These are phyloP conservation scores for Threskiornis aethiopicus DNA, from an alignment of 2,797 vertebrate species.

Conservation along the genomic window DNA sequence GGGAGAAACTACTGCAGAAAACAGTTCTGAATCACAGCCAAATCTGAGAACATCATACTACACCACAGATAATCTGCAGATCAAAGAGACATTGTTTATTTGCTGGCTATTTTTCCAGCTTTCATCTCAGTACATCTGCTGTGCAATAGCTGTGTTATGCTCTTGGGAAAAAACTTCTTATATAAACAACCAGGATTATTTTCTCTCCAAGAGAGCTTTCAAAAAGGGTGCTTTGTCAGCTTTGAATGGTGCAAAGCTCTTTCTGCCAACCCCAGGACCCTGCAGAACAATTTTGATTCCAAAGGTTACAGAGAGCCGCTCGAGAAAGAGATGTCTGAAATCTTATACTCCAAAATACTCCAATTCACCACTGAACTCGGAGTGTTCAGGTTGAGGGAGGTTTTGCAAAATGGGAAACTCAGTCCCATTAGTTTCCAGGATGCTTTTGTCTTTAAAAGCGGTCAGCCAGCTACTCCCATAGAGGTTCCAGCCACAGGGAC, in stretches of 20 bases:
- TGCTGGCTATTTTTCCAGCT: slow-evolving; percentile 59
- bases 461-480: background rate
- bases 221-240: slow-evolving; percentile 52
- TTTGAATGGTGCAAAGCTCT: background rate
- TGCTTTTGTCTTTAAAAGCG: background rate
- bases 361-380: background rate
- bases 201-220: slow-evolving; percentile 42
- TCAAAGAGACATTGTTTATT: slow-evolving; percentile 66
- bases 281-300: background rate
- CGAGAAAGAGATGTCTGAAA: slow-evolving; percentile 18
- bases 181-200: slow-evolving; percentile 60
- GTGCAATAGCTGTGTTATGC: slow-evolving; percentile 44
- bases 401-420: background rate
- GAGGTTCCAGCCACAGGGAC: background rate
- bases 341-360: background rate
- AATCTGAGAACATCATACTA: slow-evolving; percentile 20
- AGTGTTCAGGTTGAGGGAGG: background rate
- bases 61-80: slow-evolving; percentile 42
- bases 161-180: slow-evolving; percentile 58
- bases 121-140: slow-evolving; percentile 66
- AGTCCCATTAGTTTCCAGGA: background rate
- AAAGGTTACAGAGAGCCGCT: slow-evolving; percentile 37
- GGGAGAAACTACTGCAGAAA: slow-evolving; percentile 13
- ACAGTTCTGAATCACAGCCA: slow-evolving; percentile 23
- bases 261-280: slow-evolving; percentile 18